Evolutionary conservation across 1,140 invertebrate genomes (phyloP).

Genomic region (Chironomus striatipennis): DNA sequence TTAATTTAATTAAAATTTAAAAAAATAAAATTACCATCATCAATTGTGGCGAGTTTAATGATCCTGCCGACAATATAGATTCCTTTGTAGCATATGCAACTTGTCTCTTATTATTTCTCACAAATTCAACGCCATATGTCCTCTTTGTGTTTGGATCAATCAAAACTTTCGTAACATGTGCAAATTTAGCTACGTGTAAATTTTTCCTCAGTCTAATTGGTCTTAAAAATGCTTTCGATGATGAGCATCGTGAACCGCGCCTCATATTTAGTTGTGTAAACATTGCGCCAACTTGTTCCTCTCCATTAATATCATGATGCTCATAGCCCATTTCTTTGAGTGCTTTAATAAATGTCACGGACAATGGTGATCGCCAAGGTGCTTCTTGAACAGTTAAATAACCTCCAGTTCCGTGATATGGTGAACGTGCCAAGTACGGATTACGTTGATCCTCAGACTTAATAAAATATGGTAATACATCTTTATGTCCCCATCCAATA

Average conservation of each 20-base stretch:
- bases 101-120: slow-evolving; percentile 52
- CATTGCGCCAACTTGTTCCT: slow-evolving; percentile 76
- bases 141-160: slow-evolving; percentile 56
- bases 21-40: slow-evolving; percentile 53
- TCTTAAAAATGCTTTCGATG: slow-evolving; percentile 77
- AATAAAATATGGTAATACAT: slow-evolving; percentile 78
- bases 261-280: slow-evolving; percentile 75
- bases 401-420: slow-evolving; percentile 68
- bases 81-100: slow-evolving; percentile 62
- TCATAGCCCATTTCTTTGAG: slow-evolving; percentile 71
- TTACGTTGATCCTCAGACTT: slow-evolving; percentile 84
- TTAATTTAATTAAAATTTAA: no score
- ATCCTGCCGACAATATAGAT: slow-evolving; percentile 71
- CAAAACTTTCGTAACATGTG: slow-evolving; percentile 63
- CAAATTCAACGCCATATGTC: slow-evolving; percentile 68
- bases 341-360: slow-evolving; percentile 71
- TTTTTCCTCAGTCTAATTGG: slow-evolving; percentile 70
- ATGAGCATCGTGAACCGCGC: slow-evolving; percentile 77
- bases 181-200: slow-evolving; percentile 69
- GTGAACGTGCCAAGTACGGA: slow-evolving; percentile 60
- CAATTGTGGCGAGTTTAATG: slow-evolving; percentile 68
- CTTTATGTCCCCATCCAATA: slow-evolving; percentile 79
- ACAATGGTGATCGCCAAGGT: slow-evolving; percentile 69
- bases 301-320: slow-evolving; percentile 73
- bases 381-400: slow-evolving; percentile 77